phyloP scores from a whole-genome alignment of 2,888 invertebrate species.

The Sminthurides aquaticus region DNA sequence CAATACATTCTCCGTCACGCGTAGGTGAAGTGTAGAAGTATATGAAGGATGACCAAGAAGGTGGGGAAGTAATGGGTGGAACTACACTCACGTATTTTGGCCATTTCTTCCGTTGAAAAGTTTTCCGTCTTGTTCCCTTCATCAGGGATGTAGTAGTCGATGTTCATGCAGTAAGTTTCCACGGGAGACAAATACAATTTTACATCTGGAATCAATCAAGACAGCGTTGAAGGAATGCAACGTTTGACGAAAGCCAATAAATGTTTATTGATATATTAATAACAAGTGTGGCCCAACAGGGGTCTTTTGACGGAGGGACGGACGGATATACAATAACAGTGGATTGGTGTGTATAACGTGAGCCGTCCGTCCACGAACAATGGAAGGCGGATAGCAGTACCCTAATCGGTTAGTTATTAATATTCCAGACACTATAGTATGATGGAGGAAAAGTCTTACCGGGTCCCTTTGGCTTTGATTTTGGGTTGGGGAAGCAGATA shows the following conservation, averaged over 20 bases:
- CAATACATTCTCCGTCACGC: no score
- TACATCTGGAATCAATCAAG: slow-evolving; percentile 49
- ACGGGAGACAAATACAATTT: slow-evolving; percentile 83
- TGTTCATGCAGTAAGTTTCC: slow-evolving; percentile 89
- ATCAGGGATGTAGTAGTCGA: slow-evolving; percentile 87
- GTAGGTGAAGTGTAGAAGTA: no score
- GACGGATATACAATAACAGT: not conserved
- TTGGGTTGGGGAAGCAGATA: slow-evolving; percentile 69
- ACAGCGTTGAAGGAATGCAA: not conserved
- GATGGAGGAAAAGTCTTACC: no score
- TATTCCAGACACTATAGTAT: no score
- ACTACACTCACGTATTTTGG: slow-evolving; percentile 72
- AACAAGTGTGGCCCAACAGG: no score
- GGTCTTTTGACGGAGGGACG: not conserved
- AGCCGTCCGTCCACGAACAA: not conserved
- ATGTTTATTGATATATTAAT: not conserved
- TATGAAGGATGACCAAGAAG: no score
- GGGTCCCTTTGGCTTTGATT: slow-evolving; percentile 27
- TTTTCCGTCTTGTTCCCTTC: slow-evolving; percentile 74
- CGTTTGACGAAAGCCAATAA: not conserved
- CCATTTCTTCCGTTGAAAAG: slow-evolving; percentile 65
- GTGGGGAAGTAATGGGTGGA: no score
- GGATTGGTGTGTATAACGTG: not conserved
- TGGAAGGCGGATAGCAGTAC: no score
- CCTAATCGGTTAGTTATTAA: no score